These are phyloP conservation scores for Solenodon paradoxus DNA, from an alignment of 2,113 vertebrate genomes.

Conservation along the genomic window DNA sequence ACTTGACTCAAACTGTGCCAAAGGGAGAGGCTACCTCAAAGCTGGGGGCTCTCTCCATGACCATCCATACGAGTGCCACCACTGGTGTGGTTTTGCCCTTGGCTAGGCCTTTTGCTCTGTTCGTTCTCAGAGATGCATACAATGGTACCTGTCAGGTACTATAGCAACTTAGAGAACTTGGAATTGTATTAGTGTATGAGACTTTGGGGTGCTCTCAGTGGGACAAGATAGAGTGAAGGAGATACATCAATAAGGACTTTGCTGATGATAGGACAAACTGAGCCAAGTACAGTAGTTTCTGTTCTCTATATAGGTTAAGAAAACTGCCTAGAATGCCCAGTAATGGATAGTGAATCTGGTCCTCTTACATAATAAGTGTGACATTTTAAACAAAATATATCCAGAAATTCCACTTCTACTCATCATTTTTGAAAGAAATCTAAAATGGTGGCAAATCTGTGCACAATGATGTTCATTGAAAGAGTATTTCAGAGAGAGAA, in stretches of 20 bases:
- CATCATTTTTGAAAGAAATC: not conserved
- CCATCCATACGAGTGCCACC: not conserved
- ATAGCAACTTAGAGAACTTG: not conserved
- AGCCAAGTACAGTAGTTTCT: not conserved
- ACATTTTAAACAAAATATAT: not conserved
- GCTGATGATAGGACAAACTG: not conserved
- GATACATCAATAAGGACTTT: not conserved
- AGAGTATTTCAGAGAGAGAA: not conserved
- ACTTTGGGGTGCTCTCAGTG: not conserved
- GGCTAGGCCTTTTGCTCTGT: not conserved
- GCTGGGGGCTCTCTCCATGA: not conserved
- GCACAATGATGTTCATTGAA: not conserved
- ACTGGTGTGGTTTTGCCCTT: not conserved
- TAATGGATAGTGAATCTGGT: not conserved
- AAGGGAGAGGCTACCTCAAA: not conserved
- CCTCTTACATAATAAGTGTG: not conserved
- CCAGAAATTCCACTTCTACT: constrained; percentile 12
- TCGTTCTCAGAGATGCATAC: not conserved
- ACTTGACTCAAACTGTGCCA: not conserved
- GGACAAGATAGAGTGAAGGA: not conserved
- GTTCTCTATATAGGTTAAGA: not conserved
- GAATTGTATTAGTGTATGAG: not conserved
- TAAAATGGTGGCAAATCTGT: not conserved
- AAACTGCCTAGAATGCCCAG: not conserved
- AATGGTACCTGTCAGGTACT: not conserved